These are phyloP conservation scores for Pampusana beccarii DNA, from an alignment of 2,113 vertebrate genomes.

Conservation along the genomic window DNA sequence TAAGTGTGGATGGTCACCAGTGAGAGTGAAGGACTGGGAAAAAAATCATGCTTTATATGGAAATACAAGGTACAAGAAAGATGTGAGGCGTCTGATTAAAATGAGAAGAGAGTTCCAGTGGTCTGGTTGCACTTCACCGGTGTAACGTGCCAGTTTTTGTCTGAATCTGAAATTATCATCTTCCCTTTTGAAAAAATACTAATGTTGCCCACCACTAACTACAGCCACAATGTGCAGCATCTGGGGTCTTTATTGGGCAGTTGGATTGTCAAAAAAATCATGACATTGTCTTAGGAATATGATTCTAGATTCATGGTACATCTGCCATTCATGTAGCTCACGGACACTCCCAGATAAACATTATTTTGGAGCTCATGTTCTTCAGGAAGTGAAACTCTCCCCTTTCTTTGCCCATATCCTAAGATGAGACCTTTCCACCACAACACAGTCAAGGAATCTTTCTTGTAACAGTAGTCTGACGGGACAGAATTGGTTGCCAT, in stretches of 20 bases:
- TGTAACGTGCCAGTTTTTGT: neutral
- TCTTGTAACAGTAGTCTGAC: neutral
- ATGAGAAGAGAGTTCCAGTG: neutral
- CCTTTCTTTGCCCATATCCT: neutral
- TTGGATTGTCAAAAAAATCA: neutral
- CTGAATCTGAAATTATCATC: neutral
- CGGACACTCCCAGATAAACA: neutral
- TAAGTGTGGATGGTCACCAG: neutral
- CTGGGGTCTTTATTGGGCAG: neutral
- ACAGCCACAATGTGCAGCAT: neutral
- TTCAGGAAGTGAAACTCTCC: neutral
- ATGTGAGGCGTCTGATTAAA: neutral
- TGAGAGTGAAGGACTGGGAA: neutral
- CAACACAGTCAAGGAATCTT: neutral
- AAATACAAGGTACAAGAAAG: neutral
- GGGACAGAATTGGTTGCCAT: neutral
- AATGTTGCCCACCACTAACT: neutral
- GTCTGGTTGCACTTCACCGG: neutral
- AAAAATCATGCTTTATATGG: neutral
- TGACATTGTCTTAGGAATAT: neutral
- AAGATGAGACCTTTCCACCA: neutral
- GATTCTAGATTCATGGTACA: fast-evolving
- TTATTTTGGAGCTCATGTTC: neutral
- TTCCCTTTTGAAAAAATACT: neutral
- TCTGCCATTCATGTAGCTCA: neutral